These are phyloP conservation scores for Bombus affinis DNA, from an alignment of 1,140 invertebrate species.

Conservation along the genomic window DNA sequence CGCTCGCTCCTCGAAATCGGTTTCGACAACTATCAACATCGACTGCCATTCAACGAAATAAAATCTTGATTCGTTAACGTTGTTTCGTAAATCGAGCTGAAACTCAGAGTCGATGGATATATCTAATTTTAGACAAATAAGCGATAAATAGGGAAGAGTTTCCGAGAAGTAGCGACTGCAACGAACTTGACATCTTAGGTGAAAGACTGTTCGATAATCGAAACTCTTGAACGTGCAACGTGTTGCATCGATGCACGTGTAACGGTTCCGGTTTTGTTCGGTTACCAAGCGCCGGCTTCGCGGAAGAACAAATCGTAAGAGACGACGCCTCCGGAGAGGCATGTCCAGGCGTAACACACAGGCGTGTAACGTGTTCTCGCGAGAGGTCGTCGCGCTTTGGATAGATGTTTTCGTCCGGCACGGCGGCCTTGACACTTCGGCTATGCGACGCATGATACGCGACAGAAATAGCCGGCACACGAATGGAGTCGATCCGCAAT, in stretches of 20 bases:
- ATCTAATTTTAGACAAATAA: too few species aligned
- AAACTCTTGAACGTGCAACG: constrained; percentile 3
- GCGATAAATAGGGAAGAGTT: too few species aligned
- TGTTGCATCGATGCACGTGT: constrained; percentile 37
- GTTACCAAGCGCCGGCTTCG: background rate
- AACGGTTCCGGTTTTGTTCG: background rate
- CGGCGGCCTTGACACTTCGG: constrained; percentile 12
- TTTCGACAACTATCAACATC: too few species aligned
- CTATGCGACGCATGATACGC: background rate
- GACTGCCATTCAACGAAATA: too few species aligned
- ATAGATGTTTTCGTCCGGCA: constrained; percentile 1
- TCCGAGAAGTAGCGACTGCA: too few species aligned
- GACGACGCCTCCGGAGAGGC: background rate
- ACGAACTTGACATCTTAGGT: background rate
- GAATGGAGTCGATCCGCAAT: background rate
- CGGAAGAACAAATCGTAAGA: background rate
- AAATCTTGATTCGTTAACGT: too few species aligned
- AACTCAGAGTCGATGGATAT: too few species aligned
- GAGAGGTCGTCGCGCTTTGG: constrained; percentile 9
- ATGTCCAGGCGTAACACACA: background rate
- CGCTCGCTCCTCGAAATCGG: too few species aligned
- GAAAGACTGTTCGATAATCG: background rate
- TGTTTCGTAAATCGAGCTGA: too few species aligned
- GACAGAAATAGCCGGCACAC: background rate
- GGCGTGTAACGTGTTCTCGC: background rate